phyloP scores from a whole-genome alignment of 2,888 invertebrate genomes.

The Drosophila longiperda region DNA sequence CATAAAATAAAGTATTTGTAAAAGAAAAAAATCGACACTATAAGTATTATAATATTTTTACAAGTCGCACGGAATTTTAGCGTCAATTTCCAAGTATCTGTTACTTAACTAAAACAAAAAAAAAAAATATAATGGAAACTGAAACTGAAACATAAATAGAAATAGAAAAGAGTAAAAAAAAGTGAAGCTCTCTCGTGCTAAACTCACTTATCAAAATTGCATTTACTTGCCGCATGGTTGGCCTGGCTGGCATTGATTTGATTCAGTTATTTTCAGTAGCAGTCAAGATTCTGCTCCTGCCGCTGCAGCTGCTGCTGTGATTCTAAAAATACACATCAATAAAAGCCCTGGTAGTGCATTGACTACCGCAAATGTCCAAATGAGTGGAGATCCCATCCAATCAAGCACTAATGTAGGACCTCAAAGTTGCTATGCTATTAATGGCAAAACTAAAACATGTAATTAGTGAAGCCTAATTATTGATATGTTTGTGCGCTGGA shows the following conservation, averaged over 20 bases:
- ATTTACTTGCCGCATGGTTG: constrained; percentile 34
- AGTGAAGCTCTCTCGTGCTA: constrained; percentile 20
- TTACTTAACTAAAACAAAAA: neutral
- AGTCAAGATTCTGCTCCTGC: neutral
- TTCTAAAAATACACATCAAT: constrained; percentile 7
- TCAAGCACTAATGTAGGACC: neutral
- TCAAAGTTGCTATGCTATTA: neutral
- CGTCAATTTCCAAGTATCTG: neutral
- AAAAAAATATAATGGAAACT: neutral
- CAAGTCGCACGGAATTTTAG: neutral
- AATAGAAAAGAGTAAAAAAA: neutral
- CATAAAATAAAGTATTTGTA: no score
- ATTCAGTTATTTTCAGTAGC: constrained; percentile 21
- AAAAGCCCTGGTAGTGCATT: neutral
- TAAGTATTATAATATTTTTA: neutral
- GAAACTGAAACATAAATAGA: constrained; percentile 5
- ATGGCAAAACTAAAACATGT: constrained; percentile 15
- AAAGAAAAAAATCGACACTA: neutral
- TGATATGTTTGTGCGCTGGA: no score
- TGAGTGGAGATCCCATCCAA: constrained; percentile 8
- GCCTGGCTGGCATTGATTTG: constrained; percentile 37
- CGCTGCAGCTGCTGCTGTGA: neutral
- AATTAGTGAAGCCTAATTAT: constrained; percentile 21
- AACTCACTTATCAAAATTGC: constrained; percentile 50
- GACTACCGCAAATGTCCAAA: neutral